These are phyloP conservation scores for Esox masquinongy DNA, from an alignment of 2,797 vertebrate species.

Conservation along the genomic window DNA sequence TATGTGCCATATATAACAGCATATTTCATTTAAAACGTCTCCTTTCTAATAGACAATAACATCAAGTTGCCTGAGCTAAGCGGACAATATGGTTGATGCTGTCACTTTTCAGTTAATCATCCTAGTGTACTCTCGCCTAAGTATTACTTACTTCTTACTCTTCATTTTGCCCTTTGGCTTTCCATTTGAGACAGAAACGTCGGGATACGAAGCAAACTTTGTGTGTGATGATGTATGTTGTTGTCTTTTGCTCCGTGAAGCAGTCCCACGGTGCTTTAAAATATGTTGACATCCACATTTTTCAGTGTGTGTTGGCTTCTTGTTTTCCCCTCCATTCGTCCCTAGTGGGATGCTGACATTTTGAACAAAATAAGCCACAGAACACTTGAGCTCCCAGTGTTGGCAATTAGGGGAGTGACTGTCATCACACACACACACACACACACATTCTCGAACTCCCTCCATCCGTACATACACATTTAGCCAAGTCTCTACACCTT, in stretches of 20 bases:
- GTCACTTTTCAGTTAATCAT: not conserved
- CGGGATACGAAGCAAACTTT: not conserved
- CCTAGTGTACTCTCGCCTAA: not conserved
- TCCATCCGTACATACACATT: not conserved
- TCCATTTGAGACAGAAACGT: not conserved
- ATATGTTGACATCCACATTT: conserved; percentile 14
- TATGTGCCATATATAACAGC: no score
- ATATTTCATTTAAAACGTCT: no score
- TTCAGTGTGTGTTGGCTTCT: not conserved
- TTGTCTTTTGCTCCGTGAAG: not conserved
- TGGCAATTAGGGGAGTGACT: conserved; percentile 1
- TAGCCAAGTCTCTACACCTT: not conserved
- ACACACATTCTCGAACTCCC: not conserved
- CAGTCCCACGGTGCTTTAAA: conserved; percentile 8
- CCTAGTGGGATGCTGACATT: conserved; percentile 9
- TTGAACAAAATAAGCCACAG: not conserved
- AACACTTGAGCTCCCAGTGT: not conserved
- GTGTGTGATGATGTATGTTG: conserved; percentile 14
- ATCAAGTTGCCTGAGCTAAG: no score
- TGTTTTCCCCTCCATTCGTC: not conserved
- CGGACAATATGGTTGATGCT: no score
- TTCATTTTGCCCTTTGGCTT: not conserved
- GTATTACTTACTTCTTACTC: not conserved
- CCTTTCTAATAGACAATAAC: no score
- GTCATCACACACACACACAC: not conserved